Evolutionary conservation across 2,797 vertebrate species (phyloP).

Genomic region (Spinibarbus caldwelli): DNA sequence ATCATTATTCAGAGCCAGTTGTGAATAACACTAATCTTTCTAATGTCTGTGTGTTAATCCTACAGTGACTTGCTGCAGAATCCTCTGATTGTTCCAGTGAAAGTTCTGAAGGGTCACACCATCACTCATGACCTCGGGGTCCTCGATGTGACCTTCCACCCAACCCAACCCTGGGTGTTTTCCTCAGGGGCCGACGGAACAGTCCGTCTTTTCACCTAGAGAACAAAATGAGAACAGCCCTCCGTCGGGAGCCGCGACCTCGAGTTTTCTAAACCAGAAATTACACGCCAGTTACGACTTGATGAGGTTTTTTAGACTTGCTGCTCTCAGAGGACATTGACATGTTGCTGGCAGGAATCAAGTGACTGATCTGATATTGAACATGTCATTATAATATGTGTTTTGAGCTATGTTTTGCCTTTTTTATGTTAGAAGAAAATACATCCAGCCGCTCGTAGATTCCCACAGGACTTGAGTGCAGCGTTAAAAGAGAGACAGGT

Average conservation of each 20-base stretch:
- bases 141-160: constrained; percentile 91
- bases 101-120: constrained; percentile 88
- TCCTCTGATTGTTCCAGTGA: constrained; percentile 92
- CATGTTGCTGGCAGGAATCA: constrained; percentile 34
- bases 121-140: constrained; percentile 83
- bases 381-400: constrained; percentile 43
- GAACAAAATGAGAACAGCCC: background rate
- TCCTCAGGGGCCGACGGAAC: constrained; percentile 89
- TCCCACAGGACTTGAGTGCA: constrained; percentile 8
- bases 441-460: constrained; percentile 15
- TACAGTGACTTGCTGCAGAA: constrained; percentile 92
- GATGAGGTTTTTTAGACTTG: constrained; percentile 11
- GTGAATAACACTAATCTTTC: background rate
- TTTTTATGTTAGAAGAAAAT: constrained; percentile 45
- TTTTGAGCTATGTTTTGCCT: constrained; percentile 24
- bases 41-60: constrained; percentile 9
- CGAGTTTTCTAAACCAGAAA: background rate
- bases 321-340: constrained; percentile 6
- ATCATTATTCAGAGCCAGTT: background rate
- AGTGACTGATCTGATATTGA: constrained; percentile 17
- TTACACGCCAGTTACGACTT: constrained; percentile 17
- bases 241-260: background rate
- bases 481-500: constrained; percentile 23
- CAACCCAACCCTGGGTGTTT: constrained; percentile 93
- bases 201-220: constrained; percentile 87